Evolutionary conservation across 37 sponge, comb jelly and placozoan genomes (phyloP).

Genomic region (Theonella swinhoei): DNA sequence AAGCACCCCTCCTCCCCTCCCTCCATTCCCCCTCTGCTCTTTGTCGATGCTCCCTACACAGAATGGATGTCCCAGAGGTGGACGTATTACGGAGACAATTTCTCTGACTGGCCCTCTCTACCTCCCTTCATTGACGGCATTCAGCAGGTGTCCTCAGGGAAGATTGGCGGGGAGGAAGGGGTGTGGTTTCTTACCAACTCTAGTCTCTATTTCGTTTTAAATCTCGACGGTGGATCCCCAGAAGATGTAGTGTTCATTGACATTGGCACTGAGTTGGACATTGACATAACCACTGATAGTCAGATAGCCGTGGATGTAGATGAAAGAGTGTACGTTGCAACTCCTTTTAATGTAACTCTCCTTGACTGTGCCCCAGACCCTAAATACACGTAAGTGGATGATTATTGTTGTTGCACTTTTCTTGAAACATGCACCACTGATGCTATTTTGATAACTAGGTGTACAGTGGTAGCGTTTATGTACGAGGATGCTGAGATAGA

Average conservation of each 20-base stretch:
- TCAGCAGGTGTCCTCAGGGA: conserved; percentile 43
- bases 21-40: conserved; percentile 4
- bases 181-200: conserved; percentile 55
- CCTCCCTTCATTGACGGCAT: conserved; percentile 43
- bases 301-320: conserved; percentile 4
- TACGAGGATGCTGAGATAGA: neutral
- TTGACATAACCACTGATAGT: conserved; percentile 16
- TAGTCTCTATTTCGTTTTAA: conserved; percentile 49
- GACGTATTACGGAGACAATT: conserved; percentile 47
- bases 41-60: conserved; percentile 72
- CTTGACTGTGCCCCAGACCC: conserved; percentile 50
- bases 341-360: conserved; percentile 43
- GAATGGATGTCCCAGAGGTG: conserved; percentile 80
- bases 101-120: conserved; percentile 70
- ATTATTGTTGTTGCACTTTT: too few relatives aligned
- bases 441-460: too few relatives aligned
- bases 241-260: conserved; percentile 32
- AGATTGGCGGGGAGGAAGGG: conserved; percentile 20
- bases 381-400: neutral
- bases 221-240: neutral
- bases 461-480: too few relatives aligned
- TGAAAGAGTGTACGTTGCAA: conserved; percentile 41
- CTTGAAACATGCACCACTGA: too few relatives aligned
- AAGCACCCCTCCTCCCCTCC: neutral
- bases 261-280: conserved; percentile 20